Evolutionary conservation across 1,140 invertebrate genomes (phyloP).

Genomic region (Diprion similis): DNA sequence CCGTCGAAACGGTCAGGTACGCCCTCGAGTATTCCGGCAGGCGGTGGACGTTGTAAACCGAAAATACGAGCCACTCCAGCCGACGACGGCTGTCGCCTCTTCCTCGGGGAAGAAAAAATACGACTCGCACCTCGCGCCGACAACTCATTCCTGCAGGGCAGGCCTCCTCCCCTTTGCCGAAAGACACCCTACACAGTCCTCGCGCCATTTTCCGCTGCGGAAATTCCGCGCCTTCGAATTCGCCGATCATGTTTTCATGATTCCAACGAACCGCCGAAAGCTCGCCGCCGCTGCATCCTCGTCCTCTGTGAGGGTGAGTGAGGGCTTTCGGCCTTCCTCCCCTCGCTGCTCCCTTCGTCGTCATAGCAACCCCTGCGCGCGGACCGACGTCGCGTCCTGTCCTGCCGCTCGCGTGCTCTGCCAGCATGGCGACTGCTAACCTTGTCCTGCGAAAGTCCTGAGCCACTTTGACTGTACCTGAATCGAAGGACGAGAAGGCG

Average conservation of each 20-base stretch:
- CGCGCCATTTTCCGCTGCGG: neutral
- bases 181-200: neutral
- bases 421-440: constrained; percentile 56
- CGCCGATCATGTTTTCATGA: neutral
- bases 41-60: constrained; percentile 47
- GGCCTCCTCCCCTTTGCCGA: neutral
- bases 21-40: constrained; percentile 22
- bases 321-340: constrained; percentile 52
- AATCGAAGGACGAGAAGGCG: constrained; percentile 41
- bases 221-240: too few relatives aligned
- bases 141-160: neutral
- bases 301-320: constrained; percentile 55
- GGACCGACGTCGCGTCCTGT: constrained; percentile 50
- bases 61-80: constrained; percentile 49
- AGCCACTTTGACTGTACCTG: constrained; percentile 33
- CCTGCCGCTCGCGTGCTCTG: constrained; percentile 50
- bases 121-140: neutral
- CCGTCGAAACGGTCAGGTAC: constrained; percentile 44
- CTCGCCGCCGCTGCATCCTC: constrained; percentile 52
- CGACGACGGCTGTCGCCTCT: constrained; percentile 31
- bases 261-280: constrained; percentile 52
- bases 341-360: constrained; percentile 42
- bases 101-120: constrained; percentile 24
- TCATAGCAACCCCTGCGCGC: constrained; percentile 58
- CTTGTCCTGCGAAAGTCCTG: constrained; percentile 28